Evolutionary conservation across 92 coral and sea anemone species (phyloP).

Genomic region (Nematostella vectensis): DNA sequence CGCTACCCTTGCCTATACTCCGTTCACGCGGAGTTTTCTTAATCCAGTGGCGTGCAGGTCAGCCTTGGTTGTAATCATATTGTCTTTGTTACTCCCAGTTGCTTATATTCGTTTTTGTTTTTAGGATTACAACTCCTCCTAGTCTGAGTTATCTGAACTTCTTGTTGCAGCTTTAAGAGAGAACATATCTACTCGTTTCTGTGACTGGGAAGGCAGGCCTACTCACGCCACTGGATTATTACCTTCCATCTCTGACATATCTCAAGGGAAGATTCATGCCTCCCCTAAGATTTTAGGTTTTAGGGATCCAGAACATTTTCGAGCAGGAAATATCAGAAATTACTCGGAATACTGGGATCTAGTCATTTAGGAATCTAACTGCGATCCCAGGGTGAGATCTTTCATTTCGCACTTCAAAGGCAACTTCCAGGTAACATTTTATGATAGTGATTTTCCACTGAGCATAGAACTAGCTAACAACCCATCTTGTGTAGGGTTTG

Average conservation of each 20-base stretch:
- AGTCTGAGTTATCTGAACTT: background rate
- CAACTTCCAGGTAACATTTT: background rate
- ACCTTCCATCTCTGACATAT: background rate
- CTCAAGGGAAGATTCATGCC: background rate
- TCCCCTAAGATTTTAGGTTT: background rate
- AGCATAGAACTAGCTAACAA: background rate
- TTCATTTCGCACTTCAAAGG: background rate
- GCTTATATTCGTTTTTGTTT: background rate
- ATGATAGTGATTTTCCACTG: background rate
- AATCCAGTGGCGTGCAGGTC: slow-evolving; percentile 4
- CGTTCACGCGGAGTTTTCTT: slow-evolving; percentile 1
- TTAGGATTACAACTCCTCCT: background rate
- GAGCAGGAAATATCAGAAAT: background rate
- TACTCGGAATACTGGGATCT: background rate
- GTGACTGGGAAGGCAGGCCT: slow-evolving; percentile 9
- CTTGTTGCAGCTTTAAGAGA: background rate
- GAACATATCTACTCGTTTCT: background rate
- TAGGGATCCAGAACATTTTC: background rate
- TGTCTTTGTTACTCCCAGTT: background rate
- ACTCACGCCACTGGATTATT: background rate
- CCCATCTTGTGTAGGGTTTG: slow-evolving; percentile 3
- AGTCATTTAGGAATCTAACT: background rate
- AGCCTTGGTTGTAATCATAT: background rate
- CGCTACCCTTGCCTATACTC: background rate
- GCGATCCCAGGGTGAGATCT: background rate